Conservation (phyloP, 2,888 invertebrate species). For the Caenorhabditis japonica region DNA sequence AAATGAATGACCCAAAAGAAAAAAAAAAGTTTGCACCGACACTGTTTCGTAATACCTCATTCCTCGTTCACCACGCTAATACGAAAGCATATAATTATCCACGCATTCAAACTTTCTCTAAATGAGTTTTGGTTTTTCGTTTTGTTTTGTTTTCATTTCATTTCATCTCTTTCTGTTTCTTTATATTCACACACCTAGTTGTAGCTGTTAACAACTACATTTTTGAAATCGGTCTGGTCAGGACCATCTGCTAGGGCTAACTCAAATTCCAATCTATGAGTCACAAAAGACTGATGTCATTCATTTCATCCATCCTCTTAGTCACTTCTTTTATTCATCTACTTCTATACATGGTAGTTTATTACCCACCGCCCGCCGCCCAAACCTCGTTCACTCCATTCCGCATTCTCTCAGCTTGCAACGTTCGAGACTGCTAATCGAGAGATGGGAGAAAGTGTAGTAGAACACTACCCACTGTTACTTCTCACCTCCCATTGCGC, state of each 20-base stretch:
- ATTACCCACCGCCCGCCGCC: conserved; percentile 28
- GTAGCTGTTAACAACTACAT: conserved; percentile 13
- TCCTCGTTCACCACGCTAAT: conserved; percentile 8
- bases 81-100: conserved; percentile 29
- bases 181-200: too few species aligned
- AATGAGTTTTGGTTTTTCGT: too few species aligned
- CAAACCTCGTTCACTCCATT: conserved; percentile 17
- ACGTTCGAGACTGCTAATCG: conserved; percentile 49
- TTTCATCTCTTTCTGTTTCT: too few species aligned
- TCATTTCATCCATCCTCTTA: conserved; percentile 5
- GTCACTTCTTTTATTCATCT: conserved; percentile 47
- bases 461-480: conserved; percentile 37
- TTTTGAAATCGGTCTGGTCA: conserved; percentile 15
- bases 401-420: conserved; percentile 32
- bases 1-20: too few species aligned
- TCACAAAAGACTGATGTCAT: conserved; percentile 47
- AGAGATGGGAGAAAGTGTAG: conserved; percentile 29
- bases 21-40: conserved; percentile 1
- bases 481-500: conserved; percentile 27
- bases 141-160: too few species aligned
- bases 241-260: conserved; percentile 35
- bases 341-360: conserved; percentile 23
- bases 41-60: conserved; percentile 31
- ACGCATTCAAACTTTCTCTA: conserved; percentile 34
- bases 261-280: conserved; percentile 49